Evolutionary conservation across 2,113 vertebrate species (phyloP).

Genomic region (Vanacampus margaritifer): DNA sequence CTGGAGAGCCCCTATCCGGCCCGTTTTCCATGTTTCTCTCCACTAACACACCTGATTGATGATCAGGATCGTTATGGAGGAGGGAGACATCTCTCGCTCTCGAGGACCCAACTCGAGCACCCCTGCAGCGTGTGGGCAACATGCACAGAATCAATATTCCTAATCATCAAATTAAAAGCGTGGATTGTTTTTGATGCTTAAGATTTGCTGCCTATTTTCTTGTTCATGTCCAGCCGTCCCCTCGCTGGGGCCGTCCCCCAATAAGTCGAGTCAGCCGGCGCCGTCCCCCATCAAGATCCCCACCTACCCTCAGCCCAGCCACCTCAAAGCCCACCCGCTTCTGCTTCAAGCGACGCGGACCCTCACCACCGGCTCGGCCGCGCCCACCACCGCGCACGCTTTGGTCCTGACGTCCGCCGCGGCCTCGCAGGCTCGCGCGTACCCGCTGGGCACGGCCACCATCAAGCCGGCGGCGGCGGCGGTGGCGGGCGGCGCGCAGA

Average conservation of each 20-base stretch:
- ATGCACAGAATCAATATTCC: too few relatives aligned
- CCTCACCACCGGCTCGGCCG: slow-evolving; percentile 53
- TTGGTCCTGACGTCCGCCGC: slow-evolving; percentile 68
- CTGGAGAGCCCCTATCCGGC: too few relatives aligned
- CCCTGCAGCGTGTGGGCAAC: too few relatives aligned
- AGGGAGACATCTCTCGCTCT: too few relatives aligned
- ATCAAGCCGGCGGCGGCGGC: slow-evolving; percentile 69
- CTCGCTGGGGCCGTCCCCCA: slow-evolving; percentile 79
- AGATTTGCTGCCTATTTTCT: too few relatives aligned
- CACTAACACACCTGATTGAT: too few relatives aligned
- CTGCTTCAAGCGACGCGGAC: slow-evolving; percentile 83
- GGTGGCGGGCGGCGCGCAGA: slow-evolving; percentile 75
- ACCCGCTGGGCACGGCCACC: slow-evolving; percentile 81
- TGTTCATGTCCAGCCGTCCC: slow-evolving; percentile 72
- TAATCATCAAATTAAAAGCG: too few relatives aligned
- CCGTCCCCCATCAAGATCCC: slow-evolving; percentile 73
- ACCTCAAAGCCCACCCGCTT: slow-evolving; percentile 72
- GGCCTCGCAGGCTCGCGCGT: slow-evolving; percentile 57
- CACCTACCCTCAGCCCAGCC: slow-evolving; percentile 71
- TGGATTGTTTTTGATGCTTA: too few relatives aligned
- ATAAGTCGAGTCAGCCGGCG: slow-evolving; percentile 77
- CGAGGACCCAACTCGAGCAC: too few relatives aligned
- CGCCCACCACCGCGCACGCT: slow-evolving; percentile 62
- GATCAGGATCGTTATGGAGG: too few relatives aligned
- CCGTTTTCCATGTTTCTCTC: too few relatives aligned